Evolutionary conservation across 2,113 vertebrate genomes (phyloP), one percentile per base, ranked within the genome.

Genomic region (Scomber scombrus): DNA sequence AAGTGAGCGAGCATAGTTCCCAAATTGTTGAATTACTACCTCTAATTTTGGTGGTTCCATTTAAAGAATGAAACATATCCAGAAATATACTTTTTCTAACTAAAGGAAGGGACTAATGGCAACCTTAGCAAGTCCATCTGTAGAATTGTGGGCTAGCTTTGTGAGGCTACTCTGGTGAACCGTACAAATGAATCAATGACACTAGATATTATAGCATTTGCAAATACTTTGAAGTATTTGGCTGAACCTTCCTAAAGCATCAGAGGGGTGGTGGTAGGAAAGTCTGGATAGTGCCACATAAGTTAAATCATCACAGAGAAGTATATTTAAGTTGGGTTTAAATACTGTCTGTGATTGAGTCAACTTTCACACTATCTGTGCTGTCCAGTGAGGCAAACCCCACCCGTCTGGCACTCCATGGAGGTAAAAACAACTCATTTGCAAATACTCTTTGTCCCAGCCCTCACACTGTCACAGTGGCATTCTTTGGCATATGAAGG

Each of bases 401-500:
- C 46, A 65, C 63, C 74, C 19, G 34, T 62, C 73, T 52, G 82
- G 70, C 80, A 26, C 81, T 61, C 4, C 31, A 49, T 12, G 51
- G 73, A 81, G 72, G 69, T 65, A 75, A 70, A 85, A 84, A 71
- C 66, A 40, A 85, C 31, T 55, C 7, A 65, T 78, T 76, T 76
- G 65, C 75, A 75, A 80, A 76, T 67, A 45, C 57, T 71, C 67
- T 80, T 71, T 75, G 57, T 75, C 69, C 75, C 55, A 21, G 64
- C 60, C 50, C 78, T 67, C 49, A 74, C 74, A 61, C 67, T 45
- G 60, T 77, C 74, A 80, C 82, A 50, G 75, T 18, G 56, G 81
- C 79, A 86, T 87, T 93, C 90, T 93, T 93, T 94, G 93, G 93
- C 90, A 88, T 77, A 45, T 45, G 34, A 81, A 56, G 56, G 56